Evolutionary conservation across 1,140 invertebrate species (phyloP).

Genomic region (Amyelois transitella): DNA sequence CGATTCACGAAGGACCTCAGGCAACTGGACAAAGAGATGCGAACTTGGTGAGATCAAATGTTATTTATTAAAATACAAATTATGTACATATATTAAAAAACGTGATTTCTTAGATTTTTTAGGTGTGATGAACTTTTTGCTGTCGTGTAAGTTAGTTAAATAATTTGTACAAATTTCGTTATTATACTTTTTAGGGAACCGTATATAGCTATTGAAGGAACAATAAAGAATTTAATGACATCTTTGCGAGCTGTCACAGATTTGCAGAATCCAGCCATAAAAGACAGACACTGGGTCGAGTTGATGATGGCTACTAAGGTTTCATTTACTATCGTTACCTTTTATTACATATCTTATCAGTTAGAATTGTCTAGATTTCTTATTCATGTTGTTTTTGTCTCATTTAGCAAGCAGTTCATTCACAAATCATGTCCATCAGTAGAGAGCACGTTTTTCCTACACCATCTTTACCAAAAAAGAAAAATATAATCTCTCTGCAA

Average conservation of each 20-base stretch:
- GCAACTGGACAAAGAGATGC: slow-evolving; percentile 90
- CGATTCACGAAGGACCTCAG: slow-evolving; percentile 90
- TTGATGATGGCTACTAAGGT: slow-evolving; percentile 94
- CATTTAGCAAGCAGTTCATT: slow-evolving; percentile 43
- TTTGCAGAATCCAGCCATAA: slow-evolving; percentile 94
- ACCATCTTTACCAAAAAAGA: slow-evolving; percentile 22
- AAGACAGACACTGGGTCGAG: slow-evolving; percentile 94
- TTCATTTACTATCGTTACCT: slow-evolving; percentile 12
- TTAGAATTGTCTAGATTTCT: slow-evolving; percentile 9
- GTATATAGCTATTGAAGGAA: slow-evolving; percentile 79
- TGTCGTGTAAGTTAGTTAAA: no score
- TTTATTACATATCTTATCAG: background rate
- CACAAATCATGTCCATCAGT: slow-evolving; percentile 34
- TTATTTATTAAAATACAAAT: no score
- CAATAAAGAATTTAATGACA: slow-evolving; percentile 90
- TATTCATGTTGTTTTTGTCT: slow-evolving; percentile 21
- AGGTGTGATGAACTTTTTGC: no score
- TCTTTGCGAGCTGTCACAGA: slow-evolving; percentile 92
- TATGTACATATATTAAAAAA: no score
- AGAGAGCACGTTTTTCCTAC: slow-evolving; percentile 19
- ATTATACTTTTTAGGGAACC: slow-evolving; percentile 66
- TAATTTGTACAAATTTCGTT: slow-evolving; percentile 3
- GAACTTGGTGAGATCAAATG: slow-evolving; percentile 79
- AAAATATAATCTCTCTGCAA: slow-evolving; percentile 27
- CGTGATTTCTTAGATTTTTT: no score